Conservation (phyloP, 2,113 vertebrate genomes). For the Esox niger region DNA sequence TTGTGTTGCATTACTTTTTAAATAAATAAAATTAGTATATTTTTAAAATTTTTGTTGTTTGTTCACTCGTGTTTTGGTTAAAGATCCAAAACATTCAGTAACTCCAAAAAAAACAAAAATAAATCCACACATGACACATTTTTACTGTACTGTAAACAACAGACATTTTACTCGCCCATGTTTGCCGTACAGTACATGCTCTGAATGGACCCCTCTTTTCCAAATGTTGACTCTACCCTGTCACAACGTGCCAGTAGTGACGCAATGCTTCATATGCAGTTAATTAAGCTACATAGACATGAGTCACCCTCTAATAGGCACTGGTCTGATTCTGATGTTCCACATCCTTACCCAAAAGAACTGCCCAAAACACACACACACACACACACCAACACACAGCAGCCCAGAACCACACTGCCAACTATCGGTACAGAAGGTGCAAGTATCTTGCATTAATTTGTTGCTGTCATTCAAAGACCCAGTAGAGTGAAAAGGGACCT, state of each 20-base stretch:
- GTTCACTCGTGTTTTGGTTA: no score
- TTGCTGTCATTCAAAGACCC: slow-evolving; percentile 17
- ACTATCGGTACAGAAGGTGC: background rate
- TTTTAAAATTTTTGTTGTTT: no score
- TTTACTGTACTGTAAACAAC: no score
- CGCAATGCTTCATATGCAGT: slow-evolving; percentile 51
- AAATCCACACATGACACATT: no score
- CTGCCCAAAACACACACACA: slow-evolving; percentile 24
- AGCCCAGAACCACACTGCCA: slow-evolving; percentile 6
- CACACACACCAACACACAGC: slow-evolving; percentile 36
- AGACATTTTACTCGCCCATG: no score
- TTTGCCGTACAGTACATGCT: slow-evolving; percentile 9
- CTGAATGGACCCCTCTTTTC: slow-evolving; percentile 50
- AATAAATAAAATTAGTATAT: no score
- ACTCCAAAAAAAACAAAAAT: no score
- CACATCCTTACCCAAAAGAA: slow-evolving; percentile 32
- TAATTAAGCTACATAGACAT: slow-evolving; percentile 51
- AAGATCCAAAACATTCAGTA: no score
- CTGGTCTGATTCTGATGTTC: slow-evolving; percentile 48
- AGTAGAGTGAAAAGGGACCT: background rate
- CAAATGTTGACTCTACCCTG: slow-evolving; percentile 13
- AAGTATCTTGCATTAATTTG: slow-evolving; percentile 3
- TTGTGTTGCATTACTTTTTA: no score
- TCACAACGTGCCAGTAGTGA: slow-evolving; percentile 25
- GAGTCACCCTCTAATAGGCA: slow-evolving; percentile 56